Conservation (phyloP, 2,888 invertebrate genomes). For the Ganaspis brasiliensis region DNA sequence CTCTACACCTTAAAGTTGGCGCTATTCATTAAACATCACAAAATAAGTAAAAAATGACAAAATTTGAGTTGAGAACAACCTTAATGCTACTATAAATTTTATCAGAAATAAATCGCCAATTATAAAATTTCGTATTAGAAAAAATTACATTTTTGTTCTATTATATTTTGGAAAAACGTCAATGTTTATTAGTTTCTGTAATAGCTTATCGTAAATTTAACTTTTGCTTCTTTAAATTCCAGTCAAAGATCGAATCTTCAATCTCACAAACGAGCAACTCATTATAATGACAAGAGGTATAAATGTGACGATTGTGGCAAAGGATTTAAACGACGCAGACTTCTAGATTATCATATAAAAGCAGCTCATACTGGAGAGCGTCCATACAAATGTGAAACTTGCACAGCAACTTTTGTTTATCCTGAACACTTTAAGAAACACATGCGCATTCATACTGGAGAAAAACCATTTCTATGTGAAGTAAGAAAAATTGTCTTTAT, state of each 20-base stretch:
- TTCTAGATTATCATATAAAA: slow-evolving; percentile 91
- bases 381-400: slow-evolving; percentile 88
- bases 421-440: slow-evolving; percentile 93
- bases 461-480: slow-evolving; percentile 89
- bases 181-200: too few species aligned
- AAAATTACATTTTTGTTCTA: too few species aligned
- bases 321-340: slow-evolving; percentile 85
- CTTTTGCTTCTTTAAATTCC: slow-evolving; percentile 54
- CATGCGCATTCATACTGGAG: slow-evolving; percentile 88
- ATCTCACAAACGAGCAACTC: slow-evolving; percentile 90
- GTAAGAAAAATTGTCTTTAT: slow-evolving; percentile 74
- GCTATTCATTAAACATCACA: too few species aligned
- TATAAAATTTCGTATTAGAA: too few species aligned
- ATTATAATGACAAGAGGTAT: slow-evolving; percentile 88
- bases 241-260: slow-evolving; percentile 91
- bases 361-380: slow-evolving; percentile 91
- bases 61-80: too few species aligned
- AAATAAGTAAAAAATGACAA: too few species aligned
- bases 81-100: too few species aligned
- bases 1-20: too few species aligned
- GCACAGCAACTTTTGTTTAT: slow-evolving; percentile 90
- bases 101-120: too few species aligned
- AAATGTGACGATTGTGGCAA: slow-evolving; percentile 88
- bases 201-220: too few species aligned
- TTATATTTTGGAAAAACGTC: too few species aligned